Percentiles rank a stretch among this genome's conserved stretches.
Evolutionary conservation across 2,888 invertebrate genomes (phyloP).

Genomic region (Nomada fabriciana): DNA sequence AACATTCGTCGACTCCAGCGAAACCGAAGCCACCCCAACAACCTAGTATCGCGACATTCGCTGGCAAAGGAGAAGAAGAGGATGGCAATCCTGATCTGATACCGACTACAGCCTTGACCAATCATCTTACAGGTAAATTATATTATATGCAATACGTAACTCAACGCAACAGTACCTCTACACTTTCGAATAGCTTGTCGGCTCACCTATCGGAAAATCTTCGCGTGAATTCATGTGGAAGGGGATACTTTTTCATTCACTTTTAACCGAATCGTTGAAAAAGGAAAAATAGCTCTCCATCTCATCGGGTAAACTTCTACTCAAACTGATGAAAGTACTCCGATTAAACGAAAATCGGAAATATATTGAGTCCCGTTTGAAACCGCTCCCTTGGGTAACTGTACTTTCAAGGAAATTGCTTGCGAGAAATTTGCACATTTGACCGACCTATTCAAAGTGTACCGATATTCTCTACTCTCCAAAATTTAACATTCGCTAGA

Average conservation of each 20-base stretch:
- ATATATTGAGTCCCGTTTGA: conserved; percentile 55
- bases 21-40: conserved; percentile 78
- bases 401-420: conserved; percentile 64
- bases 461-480: background rate
- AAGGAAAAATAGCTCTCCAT: conserved; percentile 46
- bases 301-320: conserved; percentile 55
- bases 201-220: background rate
- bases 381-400: conserved; percentile 48
- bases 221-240: background rate
- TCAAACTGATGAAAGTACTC: conserved; percentile 57
- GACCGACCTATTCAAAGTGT: conserved; percentile 4
- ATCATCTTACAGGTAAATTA: conserved; percentile 78
- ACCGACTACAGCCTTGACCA: conserved; percentile 81
- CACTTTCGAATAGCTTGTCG: background rate
- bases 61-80: conserved; percentile 80
- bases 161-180: background rate
- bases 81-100: conserved; percentile 83
- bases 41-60: conserved; percentile 78
- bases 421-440: conserved; percentile 9
- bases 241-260: background rate
- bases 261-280: background rate
- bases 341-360: conserved; percentile 52
- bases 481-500: too few species aligned
- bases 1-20: conserved; percentile 79
- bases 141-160: background rate